These are phyloP conservation scores for Galerucella calmariensis DNA, from an alignment of 2,888 invertebrate species.

Conservation along the genomic window DNA sequence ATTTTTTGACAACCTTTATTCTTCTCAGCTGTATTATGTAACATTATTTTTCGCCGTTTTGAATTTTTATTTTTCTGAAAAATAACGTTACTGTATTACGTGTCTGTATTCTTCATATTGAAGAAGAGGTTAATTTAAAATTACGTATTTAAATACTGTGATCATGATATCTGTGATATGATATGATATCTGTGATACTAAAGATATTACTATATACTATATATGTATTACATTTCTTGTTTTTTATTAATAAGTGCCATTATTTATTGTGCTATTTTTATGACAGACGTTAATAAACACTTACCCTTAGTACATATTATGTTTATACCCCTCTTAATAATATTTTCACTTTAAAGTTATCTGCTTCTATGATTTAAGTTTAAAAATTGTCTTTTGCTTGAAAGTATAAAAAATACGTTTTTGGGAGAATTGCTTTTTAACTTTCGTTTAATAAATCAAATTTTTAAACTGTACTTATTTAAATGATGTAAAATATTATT, in stretches of 20 bases:
- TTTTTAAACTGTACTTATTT: too few species aligned
- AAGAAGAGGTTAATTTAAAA: background rate
- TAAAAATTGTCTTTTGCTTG: too few species aligned
- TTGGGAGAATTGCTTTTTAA: too few species aligned
- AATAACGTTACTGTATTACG: constrained; percentile 9
- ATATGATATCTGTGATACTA: constrained; percentile 30
- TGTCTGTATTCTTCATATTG: background rate
- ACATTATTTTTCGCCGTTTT: constrained; percentile 19
- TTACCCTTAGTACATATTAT: constrained; percentile 26
- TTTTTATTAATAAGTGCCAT: background rate
- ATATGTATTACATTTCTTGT: constrained; percentile 13
- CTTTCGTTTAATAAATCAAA: too few species aligned
- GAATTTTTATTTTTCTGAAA: constrained; percentile 8
- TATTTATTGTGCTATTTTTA: constrained; percentile 23
- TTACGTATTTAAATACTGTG: constrained; percentile 8
- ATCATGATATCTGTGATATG: constrained; percentile 27
- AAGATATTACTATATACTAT: constrained; percentile 20
- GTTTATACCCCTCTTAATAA: background rate
- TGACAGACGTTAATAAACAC: constrained; percentile 1
- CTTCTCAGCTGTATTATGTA: constrained; percentile 11
- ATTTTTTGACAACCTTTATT: constrained; percentile 8
- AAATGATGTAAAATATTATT: too few species aligned
- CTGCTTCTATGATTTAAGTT: too few species aligned
- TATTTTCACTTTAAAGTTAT: too few species aligned
- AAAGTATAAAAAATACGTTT: too few species aligned